Evolutionary conservation across 2,888 invertebrate species (phyloP).

Genomic region (Nephrocerus scutellatus): DNA sequence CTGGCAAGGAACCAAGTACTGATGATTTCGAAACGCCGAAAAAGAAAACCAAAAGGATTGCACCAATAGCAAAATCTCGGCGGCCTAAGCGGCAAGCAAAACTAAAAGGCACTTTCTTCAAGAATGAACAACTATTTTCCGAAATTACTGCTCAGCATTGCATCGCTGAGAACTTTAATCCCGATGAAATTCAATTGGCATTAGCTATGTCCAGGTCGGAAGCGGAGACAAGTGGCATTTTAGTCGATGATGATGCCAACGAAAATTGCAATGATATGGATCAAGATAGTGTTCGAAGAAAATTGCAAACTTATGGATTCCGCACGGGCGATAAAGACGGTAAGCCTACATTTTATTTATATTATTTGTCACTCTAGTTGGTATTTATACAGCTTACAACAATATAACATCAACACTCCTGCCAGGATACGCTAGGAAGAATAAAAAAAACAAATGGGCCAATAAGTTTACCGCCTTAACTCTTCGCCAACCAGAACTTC

Average conservation of each 20-base stretch:
- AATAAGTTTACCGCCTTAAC: slow-evolving; percentile 44
- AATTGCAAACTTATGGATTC: slow-evolving; percentile 59
- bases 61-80: slow-evolving; percentile 12
- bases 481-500: slow-evolving; percentile 32
- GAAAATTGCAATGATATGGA: slow-evolving; percentile 25
- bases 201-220: slow-evolving; percentile 60
- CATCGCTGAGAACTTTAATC: slow-evolving; percentile 51
- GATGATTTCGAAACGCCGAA: slow-evolving; percentile 17
- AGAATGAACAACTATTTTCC: slow-evolving; percentile 41
- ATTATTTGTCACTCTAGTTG: slow-evolving; percentile 1
- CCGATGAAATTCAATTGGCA: slow-evolving; percentile 61
- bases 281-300: slow-evolving; percentile 46
- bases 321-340: slow-evolving; percentile 36
- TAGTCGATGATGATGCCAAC: slow-evolving; percentile 14
- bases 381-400: slow-evolving; percentile 32
- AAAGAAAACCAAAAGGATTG: slow-evolving; percentile 27
- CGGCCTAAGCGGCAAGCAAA: slow-evolving; percentile 32
- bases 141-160: slow-evolving; percentile 43
- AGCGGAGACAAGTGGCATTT: slow-evolving; percentile 26
- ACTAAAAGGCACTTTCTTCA: slow-evolving; percentile 39
- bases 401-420: slow-evolving; percentile 25
- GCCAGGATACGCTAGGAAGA: slow-evolving; percentile 23
- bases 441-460: slow-evolving; percentile 38
- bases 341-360: slow-evolving; percentile 13
- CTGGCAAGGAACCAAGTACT: not conserved